Evolutionary conservation across 1,140 invertebrate genomes (phyloP).

Genomic region (Dendroctonus valens): DNA sequence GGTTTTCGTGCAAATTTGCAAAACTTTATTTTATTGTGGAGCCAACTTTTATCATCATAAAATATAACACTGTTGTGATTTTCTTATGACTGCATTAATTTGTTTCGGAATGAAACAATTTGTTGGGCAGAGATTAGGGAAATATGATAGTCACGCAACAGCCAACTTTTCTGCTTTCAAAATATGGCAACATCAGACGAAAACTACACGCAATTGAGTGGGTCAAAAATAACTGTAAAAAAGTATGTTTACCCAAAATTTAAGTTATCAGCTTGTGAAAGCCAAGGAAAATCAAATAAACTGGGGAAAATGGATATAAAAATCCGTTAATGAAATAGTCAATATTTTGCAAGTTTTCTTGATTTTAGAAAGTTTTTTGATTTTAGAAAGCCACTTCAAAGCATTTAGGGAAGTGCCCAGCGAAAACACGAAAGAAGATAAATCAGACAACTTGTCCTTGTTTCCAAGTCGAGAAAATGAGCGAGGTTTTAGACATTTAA

Average conservation of each 20-base stretch:
- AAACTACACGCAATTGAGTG: neutral
- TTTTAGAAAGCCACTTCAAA: constrained; percentile 13
- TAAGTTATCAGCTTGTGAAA: too few species aligned
- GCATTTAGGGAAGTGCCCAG: constrained; percentile 6
- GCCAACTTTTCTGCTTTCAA: neutral
- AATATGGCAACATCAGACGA: neutral
- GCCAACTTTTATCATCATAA: constrained; percentile 16
- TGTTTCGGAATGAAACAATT: constrained; percentile 21
- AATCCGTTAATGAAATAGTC: too few species aligned
- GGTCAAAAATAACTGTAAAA: too few species aligned
- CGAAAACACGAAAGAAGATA: neutral
- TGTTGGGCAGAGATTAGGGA: constrained; percentile 6
- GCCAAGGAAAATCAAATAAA: too few species aligned
- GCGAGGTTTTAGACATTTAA: neutral
- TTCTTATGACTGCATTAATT: constrained; percentile 19
- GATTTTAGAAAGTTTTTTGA: neutral
- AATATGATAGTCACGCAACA: constrained; percentile 20
- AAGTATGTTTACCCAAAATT: too few species aligned
- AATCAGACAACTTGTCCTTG: too few species aligned
- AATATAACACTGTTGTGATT: constrained; percentile 14
- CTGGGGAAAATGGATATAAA: too few species aligned
- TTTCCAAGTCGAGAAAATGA: constrained; percentile 8
- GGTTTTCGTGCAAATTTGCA: constrained; percentile 22
- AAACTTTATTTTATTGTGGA: constrained; percentile 17
- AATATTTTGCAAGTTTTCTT: neutral